A percentile compares a stretch with the other conserved stretches of the same genome.
phyloP scores from a whole-genome alignment of 2,797 vertebrate species.

The Sternarchorhynchus goeldii region DNA sequence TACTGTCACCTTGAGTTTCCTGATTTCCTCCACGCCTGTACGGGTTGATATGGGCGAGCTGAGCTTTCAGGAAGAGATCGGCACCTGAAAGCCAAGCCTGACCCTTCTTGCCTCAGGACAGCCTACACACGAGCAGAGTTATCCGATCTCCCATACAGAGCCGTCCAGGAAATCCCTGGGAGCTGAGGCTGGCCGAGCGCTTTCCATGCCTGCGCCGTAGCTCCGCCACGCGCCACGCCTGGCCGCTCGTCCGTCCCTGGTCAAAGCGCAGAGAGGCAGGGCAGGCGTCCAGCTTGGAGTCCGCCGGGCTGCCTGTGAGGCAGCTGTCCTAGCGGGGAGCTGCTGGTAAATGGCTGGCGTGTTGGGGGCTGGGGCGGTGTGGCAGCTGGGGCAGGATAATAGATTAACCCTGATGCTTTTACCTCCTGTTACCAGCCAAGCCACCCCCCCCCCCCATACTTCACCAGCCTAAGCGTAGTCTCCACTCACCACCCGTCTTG shows the following conservation, averaged over 20 bases:
- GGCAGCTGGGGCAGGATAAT: slow-evolving; percentile 79
- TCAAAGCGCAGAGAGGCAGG: background rate
- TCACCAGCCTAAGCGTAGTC: slow-evolving; percentile 37
- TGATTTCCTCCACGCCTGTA: background rate
- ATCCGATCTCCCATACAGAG: slow-evolving; percentile 15
- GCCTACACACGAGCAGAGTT: slow-evolving; percentile 3
- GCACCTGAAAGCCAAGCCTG: slow-evolving; percentile 24
- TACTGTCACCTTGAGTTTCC: slow-evolving; percentile 11
- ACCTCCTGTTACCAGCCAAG: slow-evolving; percentile 62
- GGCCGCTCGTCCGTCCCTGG: slow-evolving; percentile 3
- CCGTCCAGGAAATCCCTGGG: background rate
- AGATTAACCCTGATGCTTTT: slow-evolving; percentile 75
- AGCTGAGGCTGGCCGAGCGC: background rate
- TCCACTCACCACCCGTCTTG: slow-evolving; percentile 31
- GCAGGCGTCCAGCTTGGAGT: slow-evolving; percentile 10
- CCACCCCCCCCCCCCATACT: slow-evolving; percentile 47
- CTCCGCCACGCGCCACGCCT: slow-evolving; percentile 31
- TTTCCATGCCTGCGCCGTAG: background rate
- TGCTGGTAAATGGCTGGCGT: slow-evolving; percentile 56
- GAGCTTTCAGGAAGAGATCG: slow-evolving; percentile 16
- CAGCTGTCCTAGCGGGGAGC: slow-evolving; percentile 43
- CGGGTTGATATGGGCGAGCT: slow-evolving; percentile 33
- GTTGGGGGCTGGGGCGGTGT: slow-evolving; percentile 52
- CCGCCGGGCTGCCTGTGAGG: background rate
- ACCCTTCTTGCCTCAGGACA: slow-evolving; percentile 16